Conservation (phyloP, 2,888 invertebrate species). For the Cenopis cana region DNA sequence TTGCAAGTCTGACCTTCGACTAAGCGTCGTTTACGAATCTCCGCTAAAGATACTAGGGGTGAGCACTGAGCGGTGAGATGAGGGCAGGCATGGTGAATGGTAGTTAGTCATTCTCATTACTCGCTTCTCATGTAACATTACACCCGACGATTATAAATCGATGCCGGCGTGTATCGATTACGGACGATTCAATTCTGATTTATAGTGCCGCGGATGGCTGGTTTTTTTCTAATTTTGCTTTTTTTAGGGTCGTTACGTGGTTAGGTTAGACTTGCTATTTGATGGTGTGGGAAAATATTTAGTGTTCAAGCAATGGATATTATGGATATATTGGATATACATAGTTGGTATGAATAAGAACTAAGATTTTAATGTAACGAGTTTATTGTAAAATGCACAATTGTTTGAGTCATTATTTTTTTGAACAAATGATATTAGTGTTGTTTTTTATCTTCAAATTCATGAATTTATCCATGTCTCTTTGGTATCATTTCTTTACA, state of each 20-base stretch:
- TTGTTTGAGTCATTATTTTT: too few species aligned
- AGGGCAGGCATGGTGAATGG: background rate
- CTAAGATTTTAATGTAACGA: background rate
- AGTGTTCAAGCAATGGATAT: background rate
- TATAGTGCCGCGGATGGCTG: slow-evolving; percentile 49
- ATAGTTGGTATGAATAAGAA: background rate
- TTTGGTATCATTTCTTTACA: too few species aligned
- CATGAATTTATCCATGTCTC: too few species aligned
- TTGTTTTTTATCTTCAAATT: too few species aligned
- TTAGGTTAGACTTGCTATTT: slow-evolving; percentile 15
- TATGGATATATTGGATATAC: too few species aligned
- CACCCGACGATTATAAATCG: slow-evolving; percentile 68
- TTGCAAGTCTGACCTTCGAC: background rate
- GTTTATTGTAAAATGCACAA: background rate
- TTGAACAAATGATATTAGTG: too few species aligned
- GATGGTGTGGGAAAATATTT: slow-evolving; percentile 15
- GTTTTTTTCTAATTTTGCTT: slow-evolving; percentile 46
- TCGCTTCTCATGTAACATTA: slow-evolving; percentile 49
- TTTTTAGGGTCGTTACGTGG: slow-evolving; percentile 25
- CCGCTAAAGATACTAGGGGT: background rate
- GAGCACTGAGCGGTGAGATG: background rate
- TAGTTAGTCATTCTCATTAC: slow-evolving; percentile 54
- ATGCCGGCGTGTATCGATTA: slow-evolving; percentile 64
- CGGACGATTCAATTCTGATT: slow-evolving; percentile 71
- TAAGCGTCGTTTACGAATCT: background rate